A percentile compares a stretch with the other conserved stretches of the same genome.
phyloP scores from a whole-genome alignment of 2,797 vertebrate species.

The Trematomus bernacchii region DNA sequence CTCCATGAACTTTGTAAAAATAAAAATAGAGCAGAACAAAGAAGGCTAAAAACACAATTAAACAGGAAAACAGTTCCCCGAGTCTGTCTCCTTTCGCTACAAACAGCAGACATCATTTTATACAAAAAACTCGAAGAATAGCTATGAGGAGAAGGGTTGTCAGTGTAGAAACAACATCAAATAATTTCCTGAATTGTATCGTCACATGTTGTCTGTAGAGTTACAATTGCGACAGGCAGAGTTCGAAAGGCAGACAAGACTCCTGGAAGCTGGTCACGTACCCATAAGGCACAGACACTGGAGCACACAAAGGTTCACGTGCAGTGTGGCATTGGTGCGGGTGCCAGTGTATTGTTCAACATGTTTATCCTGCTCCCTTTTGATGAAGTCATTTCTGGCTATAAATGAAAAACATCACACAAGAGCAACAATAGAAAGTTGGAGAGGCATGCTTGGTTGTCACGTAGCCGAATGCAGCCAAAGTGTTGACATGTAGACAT shows the following conservation, averaged over 20 bases:
- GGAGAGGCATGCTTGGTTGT: constrained; percentile 36
- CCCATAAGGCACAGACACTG: constrained; percentile 19
- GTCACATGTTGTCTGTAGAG: constrained; percentile 43
- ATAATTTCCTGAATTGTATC: constrained; percentile 54
- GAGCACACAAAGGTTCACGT: constrained; percentile 7
- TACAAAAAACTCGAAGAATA: constrained; percentile 33
- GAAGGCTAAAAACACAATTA: neutral
- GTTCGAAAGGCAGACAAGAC: constrained; percentile 34
- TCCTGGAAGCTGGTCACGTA: constrained; percentile 56
- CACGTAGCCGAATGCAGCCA: constrained; percentile 56
- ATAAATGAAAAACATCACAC: constrained; percentile 33
- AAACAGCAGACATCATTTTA: constrained; percentile 24
- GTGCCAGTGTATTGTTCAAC: constrained; percentile 71
- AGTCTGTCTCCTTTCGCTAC: constrained; percentile 14
- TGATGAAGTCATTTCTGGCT: constrained; percentile 61
- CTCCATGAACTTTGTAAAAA: neutral
- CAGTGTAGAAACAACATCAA: constrained; percentile 53
- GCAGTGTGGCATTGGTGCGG: constrained; percentile 26
- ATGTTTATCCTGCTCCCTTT: constrained; percentile 60
- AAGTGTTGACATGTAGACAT: constrained; percentile 38
- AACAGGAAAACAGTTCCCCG: constrained; percentile 23
- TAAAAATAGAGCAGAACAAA: constrained; percentile 6
- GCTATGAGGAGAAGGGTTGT: constrained; percentile 56
- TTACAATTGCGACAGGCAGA: constrained; percentile 48
- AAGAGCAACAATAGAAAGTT: constrained; percentile 28